Base-by-base conservation (phyloP, 1,140 invertebrate genomes). In the Temnothorax nylanderi region DNA sequence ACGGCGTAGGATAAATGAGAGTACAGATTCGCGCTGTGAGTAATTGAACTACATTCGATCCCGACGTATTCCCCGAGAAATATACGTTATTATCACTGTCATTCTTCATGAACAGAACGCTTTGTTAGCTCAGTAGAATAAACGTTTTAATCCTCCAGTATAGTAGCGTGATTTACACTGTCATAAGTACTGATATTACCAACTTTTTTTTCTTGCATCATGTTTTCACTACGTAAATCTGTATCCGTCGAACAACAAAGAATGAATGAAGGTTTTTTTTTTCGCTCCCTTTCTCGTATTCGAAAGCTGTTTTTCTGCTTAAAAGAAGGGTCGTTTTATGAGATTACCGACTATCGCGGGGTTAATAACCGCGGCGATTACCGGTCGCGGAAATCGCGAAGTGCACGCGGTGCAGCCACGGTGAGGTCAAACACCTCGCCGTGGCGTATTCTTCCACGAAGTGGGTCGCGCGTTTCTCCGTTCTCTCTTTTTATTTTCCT, bases 311-410 rank as follows among this genome's bases (percentile, higher is more conserved):
- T 49, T 26, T 49, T 13, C 11, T 16, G 7, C 18, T 26, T 1
- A 3, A 54, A 56, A 72, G 47, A 81, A 56, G 41, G 49, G 21
- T 32, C 37, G 3, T 54, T 56, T 37, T 71, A 44, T 32, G 41
- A 82, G 47, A 69, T 16, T 37, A 34, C 62, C 34, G 18, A n/a
- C 41, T 62, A 44, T n/a, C 64, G 41, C 54, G 34, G 80, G 67
- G 80, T 82, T 82, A 74, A 82, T 82, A 82, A 75, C 80, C 54
- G 69, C 26, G 41, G 41, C 34, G 80, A 84, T 84, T 84, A 75
- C 69, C 51, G 44, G 69, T 60, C 69, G 69, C 41, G 41, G 69
- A 75, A 84, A 84, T 84, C 80, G 44, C 80, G 13, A 75, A 74
- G 80, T 75, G 69, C 69, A 49, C 80, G 69, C 80, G 54, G 69